phyloP scores from a whole-genome alignment of 2,888 invertebrate genomes.

The Lasius platythorax region DNA sequence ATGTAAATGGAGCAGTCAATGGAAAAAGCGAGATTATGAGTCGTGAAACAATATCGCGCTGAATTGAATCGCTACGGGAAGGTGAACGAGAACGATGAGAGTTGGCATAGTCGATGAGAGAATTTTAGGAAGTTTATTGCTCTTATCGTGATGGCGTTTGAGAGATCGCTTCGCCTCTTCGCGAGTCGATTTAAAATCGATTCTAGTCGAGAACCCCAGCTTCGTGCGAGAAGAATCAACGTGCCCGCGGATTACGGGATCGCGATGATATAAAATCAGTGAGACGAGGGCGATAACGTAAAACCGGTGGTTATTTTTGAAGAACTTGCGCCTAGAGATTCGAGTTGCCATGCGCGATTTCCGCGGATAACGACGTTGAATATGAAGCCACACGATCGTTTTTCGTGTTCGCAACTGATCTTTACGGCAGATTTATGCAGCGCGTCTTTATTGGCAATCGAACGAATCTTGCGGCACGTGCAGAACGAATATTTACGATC shows the following conservation, averaged over 20 bases:
- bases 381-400: not conserved
- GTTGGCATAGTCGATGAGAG: not conserved
- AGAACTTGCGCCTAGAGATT: not conserved
- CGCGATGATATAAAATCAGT: slow-evolving; percentile 57
- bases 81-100: not conserved
- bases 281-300: not conserved
- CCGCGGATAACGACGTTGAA: slow-evolving; percentile 9
- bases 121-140: slow-evolving; percentile 58
- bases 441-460: slow-evolving; percentile 61
- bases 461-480: slow-evolving; percentile 50
- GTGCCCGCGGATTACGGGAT: slow-evolving; percentile 42
- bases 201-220: slow-evolving; percentile 55
- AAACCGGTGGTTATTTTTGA: slow-evolving; percentile 26
- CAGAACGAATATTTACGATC: slow-evolving; percentile 48
- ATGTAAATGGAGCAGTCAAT: slow-evolving; percentile 41
- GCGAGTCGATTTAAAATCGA: slow-evolving; percentile 41
- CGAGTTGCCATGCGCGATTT: not conserved
- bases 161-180: slow-evolving; percentile 55
- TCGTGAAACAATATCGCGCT: slow-evolving; percentile 31
- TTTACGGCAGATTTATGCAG: slow-evolving; percentile 60
- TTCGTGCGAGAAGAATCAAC: slow-evolving; percentile 35
- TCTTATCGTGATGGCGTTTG: slow-evolving; percentile 34
- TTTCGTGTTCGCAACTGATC: slow-evolving; percentile 26
- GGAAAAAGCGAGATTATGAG: slow-evolving; percentile 47
- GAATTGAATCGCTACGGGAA: slow-evolving; percentile 43